Evolutionary conservation across 30 jellyfish, hydroid and myxozoan genomes (phyloP), one percentile per base, ranked within the genome.

Genomic region (Nemopilema nomurai): DNA sequence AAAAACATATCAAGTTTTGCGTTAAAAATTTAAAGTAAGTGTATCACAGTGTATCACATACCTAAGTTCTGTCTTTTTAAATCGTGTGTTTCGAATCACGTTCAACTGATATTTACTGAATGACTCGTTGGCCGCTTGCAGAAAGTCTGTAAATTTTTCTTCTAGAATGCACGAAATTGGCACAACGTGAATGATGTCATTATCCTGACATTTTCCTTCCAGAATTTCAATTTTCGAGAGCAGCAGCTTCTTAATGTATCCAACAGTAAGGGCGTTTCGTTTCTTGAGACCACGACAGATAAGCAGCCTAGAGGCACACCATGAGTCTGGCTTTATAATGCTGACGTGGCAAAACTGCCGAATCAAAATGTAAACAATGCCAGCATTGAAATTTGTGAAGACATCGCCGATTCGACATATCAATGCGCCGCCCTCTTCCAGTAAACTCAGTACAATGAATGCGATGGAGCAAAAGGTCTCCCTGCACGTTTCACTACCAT

Each of bases 381-480:
- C 93, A 26, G 74, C 87, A 75, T 74, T 84, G 75, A 68, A 78
- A 33, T 84, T 84, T 13, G 87, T 73, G 57, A 84, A 84, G 8
- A 84, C 0, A 51, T 84, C 93, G 9, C 93, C 69, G 49, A 74
- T 52, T 74, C 74, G 68, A 49, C 83, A 84, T 67, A 84, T 20
- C 16, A 84, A 69, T 51, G 29, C 74, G 18, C 93, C 93, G 17
- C 93, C 93, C 0, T 22, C 25, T 49, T 75, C 41, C 9, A 84
- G 69, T 19, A 51, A 62, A 20, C n/a, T 73, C 25, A 84, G 8
- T n/a, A 69, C 77, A 25, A 76, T 19, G 16, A 49, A 32, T 71
- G 74, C 26, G 26, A 63, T 28, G 0, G 67, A 50, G 22, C 75
- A 73, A 1, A 84, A 51, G 25, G 21, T 0, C 1, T 71, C 24